phyloP scores from a whole-genome alignment of 1,140 invertebrate genomes.

The Antheraea mylitta region DNA sequence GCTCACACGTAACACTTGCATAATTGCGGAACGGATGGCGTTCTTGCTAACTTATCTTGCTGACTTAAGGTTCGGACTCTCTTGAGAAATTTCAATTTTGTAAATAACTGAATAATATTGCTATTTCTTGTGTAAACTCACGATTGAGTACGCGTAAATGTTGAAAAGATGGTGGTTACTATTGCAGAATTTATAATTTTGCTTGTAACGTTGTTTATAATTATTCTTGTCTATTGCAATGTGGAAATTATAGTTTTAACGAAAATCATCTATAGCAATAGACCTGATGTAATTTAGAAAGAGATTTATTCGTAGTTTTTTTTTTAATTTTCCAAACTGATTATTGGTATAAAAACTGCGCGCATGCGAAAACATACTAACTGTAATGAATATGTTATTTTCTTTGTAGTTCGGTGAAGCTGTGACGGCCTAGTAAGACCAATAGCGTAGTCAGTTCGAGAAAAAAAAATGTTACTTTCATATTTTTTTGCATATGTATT shows the following conservation, averaged over 20 bases:
- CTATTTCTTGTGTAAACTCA: background rate
- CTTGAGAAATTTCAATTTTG: constrained; percentile 1
- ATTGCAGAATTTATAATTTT: background rate
- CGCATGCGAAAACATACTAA: too few species aligned
- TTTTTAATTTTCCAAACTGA: too few species aligned
- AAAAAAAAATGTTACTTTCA: too few species aligned
- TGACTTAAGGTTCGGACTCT: background rate
- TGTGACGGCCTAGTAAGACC: too few species aligned
- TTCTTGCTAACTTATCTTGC: background rate
- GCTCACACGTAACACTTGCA: background rate
- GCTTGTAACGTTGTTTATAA: background rate
- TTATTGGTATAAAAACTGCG: too few species aligned
- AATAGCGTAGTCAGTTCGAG: too few species aligned
- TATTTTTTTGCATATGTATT: too few species aligned
- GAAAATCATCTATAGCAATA: too few species aligned
- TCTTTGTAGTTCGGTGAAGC: too few species aligned
- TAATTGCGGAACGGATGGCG: background rate
- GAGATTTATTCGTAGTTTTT: background rate
- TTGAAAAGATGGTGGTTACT: background rate
- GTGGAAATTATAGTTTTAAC: background rate
- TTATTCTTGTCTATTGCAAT: background rate
- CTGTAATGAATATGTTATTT: too few species aligned
- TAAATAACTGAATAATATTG: background rate
- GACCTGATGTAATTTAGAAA: background rate
- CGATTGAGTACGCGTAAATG: background rate